phyloP scores from a whole-genome alignment of 2,113 vertebrate genomes.

The Crocuta crocuta region DNA sequence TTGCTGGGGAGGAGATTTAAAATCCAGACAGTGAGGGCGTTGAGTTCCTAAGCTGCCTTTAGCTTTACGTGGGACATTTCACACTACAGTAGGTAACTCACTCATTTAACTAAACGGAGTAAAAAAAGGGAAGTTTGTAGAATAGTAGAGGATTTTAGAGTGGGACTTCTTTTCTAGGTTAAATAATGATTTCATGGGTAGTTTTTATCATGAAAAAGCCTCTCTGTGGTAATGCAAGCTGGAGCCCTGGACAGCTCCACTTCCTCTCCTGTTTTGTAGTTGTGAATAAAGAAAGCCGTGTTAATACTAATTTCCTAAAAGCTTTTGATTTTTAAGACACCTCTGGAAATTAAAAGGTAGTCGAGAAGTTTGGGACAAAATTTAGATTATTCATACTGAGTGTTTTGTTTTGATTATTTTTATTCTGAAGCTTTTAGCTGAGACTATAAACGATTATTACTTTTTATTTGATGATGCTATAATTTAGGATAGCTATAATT shows the following conservation, averaged over 20 bases:
- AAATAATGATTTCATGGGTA: conserved; percentile 36
- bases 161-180: not conserved
- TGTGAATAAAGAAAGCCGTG: conserved; percentile 54
- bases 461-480: conserved; percentile 37
- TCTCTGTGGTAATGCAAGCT: not conserved
- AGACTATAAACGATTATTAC: conserved; percentile 6
- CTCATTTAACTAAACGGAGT: conserved; percentile 25
- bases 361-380: conserved; percentile 44
- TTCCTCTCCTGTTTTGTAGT: not conserved
- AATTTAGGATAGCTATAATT: not conserved
- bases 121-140: conserved; percentile 23
- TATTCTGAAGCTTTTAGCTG: conserved; percentile 45
- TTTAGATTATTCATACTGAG: conserved; percentile 17
- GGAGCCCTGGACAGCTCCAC: not conserved
- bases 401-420: conserved; percentile 52
- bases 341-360: conserved; percentile 41
- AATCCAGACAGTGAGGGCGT: not conserved
- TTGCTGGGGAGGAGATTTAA: conserved; percentile 44
- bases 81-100: not conserved
- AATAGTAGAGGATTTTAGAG: conserved; percentile 43
- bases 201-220: conserved; percentile 17
- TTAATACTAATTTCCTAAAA: conserved; percentile 50
- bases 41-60: conserved; percentile 33
- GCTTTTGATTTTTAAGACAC: conserved; percentile 54
- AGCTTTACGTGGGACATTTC: conserved; percentile 63